A percentile compares a stretch with the other conserved stretches of the same genome.
Evolutionary conservation across 2,888 invertebrate species (phyloP).

Genomic region (Carterocephalus palaemon): DNA sequence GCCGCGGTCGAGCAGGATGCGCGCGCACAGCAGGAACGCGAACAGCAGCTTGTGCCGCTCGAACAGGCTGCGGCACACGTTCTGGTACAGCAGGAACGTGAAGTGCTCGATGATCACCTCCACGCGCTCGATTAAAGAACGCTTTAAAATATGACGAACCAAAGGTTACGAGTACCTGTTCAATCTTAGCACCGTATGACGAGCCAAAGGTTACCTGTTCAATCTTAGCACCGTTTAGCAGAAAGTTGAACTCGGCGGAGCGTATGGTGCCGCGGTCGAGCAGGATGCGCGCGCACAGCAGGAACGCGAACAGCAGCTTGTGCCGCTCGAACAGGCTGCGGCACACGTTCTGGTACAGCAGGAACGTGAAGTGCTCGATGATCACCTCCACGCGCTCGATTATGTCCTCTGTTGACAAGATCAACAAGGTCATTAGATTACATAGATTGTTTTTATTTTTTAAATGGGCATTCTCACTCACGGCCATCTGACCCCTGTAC

Average conservation of each 20-base stretch:
- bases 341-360: conserved; percentile 91
- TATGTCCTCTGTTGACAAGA: conserved; percentile 79
- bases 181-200: conserved; percentile 82
- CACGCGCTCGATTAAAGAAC: conserved; percentile 86
- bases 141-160: too few relatives aligned
- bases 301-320: conserved; percentile 90
- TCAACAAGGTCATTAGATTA: too few relatives aligned
- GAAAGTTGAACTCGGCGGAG: conserved; percentile 84
- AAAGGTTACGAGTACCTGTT: too few relatives aligned
- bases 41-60: conserved; percentile 93
- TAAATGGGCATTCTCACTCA: too few relatives aligned
- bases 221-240: conserved; percentile 86
- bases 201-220: conserved; percentile 71
- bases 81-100: conserved; percentile 89
- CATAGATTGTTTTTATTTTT: too few relatives aligned
- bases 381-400: conserved; percentile 86
- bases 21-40: conserved; percentile 85
- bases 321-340: conserved; percentile 93
- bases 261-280: conserved; percentile 81
- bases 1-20: conserved; percentile 82
- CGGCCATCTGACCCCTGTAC: too few relatives aligned
- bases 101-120: conserved; percentile 88
- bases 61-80: conserved; percentile 93
- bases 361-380: conserved; percentile 89
- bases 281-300: conserved; percentile 83